These are phyloP conservation scores for Egretta garzetta DNA, from an alignment of 2,113 vertebrate genomes.

Conservation along the genomic window DNA sequence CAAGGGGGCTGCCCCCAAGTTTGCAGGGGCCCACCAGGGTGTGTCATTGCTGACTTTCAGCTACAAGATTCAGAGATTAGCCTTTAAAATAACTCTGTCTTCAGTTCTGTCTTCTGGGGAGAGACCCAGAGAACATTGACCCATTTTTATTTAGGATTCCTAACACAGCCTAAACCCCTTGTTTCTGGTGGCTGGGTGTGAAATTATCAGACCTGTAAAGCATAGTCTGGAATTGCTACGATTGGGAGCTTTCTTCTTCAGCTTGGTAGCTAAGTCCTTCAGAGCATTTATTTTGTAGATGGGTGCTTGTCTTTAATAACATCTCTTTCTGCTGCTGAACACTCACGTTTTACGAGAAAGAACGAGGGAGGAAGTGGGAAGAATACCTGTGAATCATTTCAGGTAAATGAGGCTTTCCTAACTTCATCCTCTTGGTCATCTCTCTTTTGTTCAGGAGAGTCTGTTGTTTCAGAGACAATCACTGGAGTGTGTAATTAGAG, in stretches of 20 bases:
- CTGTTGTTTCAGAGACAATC: background rate
- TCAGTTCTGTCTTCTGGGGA: background rate
- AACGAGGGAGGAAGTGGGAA: background rate
- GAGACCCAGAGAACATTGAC: background rate
- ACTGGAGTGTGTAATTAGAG: background rate
- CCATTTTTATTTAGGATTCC: background rate
- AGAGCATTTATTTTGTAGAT: background rate
- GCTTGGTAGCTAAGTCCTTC: background rate
- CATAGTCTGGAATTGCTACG: background rate
- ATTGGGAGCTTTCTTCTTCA: background rate
- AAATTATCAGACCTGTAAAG: background rate
- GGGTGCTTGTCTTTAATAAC: background rate
- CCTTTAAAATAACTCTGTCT: background rate
- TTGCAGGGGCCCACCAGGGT: background rate
- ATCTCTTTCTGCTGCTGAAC: background rate
- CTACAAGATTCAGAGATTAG: background rate
- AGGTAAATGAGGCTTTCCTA: background rate
- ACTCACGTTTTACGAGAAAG: background rate
- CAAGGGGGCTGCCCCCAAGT: background rate
- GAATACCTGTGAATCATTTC: fast-evolving
- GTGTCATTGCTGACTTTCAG: background rate
- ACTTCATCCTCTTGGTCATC: background rate
- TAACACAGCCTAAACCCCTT: background rate
- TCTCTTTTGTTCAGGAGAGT: background rate
- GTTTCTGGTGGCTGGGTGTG: background rate